Evolutionary conservation across 92 coral and sea anemone species (phyloP).

Genomic region (Porites divaricata): DNA sequence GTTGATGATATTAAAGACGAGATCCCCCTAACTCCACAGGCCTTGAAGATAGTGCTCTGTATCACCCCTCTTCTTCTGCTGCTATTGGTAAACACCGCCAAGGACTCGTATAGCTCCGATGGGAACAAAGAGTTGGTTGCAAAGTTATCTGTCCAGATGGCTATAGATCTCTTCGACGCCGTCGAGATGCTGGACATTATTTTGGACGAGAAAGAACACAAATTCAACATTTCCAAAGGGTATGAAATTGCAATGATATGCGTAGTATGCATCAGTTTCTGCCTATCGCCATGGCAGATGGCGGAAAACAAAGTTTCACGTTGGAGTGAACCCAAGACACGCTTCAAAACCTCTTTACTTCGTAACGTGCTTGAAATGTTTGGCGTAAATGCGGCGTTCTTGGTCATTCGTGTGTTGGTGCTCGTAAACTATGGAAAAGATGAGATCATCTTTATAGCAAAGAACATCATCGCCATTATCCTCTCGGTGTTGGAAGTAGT

Average conservation of each 20-base stretch:
- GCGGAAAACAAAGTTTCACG: constrained; percentile 20
- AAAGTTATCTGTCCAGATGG: constrained; percentile 37
- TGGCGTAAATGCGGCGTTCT: constrained; percentile 38
- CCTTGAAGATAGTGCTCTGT: neutral
- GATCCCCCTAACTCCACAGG: neutral
- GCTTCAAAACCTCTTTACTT: neutral
- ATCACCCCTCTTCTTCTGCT: constrained; percentile 11
- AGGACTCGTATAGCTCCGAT: neutral
- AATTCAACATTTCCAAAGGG: neutral
- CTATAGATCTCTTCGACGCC: constrained; percentile 64
- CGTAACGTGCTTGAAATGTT: neutral
- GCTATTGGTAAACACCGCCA: constrained; percentile 8
- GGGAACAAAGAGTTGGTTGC: constrained; percentile 20
- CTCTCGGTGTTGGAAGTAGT: neutral
- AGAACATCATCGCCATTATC: constrained; percentile 22
- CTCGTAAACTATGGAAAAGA: constrained; percentile 39
- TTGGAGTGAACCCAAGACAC: neutral
- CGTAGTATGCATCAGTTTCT: constrained; percentile 37
- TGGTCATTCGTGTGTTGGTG: constrained; percentile 44
- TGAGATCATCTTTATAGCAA: constrained; percentile 60
- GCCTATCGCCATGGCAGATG: constrained; percentile 44
- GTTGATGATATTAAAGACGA: neutral
- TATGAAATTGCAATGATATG: constrained; percentile 27
- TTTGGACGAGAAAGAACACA: constrained; percentile 21
- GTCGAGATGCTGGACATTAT: constrained; percentile 56